These are phyloP conservation scores for Squalus acanthias DNA, from an alignment of 2,797 vertebrate species.

Conservation along the genomic window DNA sequence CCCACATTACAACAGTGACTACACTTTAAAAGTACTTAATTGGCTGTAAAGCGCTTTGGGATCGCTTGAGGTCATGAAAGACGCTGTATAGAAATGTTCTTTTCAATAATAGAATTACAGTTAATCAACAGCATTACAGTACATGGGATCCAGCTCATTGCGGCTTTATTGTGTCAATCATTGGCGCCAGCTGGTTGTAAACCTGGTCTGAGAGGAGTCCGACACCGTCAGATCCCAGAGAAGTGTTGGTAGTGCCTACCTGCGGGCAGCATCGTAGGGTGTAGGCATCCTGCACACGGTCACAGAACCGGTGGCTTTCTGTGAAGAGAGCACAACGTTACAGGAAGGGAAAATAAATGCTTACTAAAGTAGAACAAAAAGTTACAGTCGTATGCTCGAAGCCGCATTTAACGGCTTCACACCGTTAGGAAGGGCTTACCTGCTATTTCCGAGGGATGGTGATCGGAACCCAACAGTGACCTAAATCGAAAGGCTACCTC, in stretches of 20 bases:
- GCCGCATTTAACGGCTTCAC: neutral
- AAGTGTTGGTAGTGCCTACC: conserved; percentile 58
- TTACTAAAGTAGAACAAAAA: no score
- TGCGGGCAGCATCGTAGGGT: conserved; percentile 96
- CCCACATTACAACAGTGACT: neutral
- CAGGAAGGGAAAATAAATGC: no score
- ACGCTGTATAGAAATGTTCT: neutral
- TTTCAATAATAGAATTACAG: neutral
- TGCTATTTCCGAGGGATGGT: conserved; percentile 94
- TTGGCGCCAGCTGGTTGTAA: neutral
- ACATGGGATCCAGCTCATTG: neutral
- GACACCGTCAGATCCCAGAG: neutral
- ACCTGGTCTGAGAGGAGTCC: neutral
- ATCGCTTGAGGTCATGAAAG: neutral
- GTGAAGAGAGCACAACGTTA: conserved; percentile 43
- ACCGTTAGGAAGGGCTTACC: conserved; percentile 56
- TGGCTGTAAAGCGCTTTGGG: neutral
- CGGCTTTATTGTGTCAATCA: neutral
- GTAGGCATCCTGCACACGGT: conserved; percentile 91
- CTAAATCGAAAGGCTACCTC: conserved; percentile 90
- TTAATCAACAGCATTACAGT: neutral
- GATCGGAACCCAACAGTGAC: conserved; percentile 89
- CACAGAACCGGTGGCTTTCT: conserved; percentile 97
- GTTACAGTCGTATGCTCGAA: neutral
- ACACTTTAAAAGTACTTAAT: neutral